Evolutionary conservation across 2,797 vertebrate genomes (phyloP), one percentile per base, ranked within the genome.

Genomic region (Gambelia wislizenii): DNA sequence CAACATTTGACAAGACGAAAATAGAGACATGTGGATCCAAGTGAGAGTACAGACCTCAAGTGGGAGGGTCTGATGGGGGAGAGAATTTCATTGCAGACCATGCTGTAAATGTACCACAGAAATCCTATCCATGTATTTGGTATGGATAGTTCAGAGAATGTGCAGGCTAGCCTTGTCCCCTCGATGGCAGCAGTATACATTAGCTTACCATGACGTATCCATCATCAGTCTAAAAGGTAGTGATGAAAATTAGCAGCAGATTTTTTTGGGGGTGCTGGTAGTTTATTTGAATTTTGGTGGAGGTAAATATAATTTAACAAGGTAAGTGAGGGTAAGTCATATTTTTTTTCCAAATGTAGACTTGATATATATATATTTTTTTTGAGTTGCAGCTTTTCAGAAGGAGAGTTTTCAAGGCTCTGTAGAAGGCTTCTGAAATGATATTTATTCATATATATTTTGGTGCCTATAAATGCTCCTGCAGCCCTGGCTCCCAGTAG

Each of bases 1-100:
- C 69, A 81, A 20, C 25, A 44, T 87, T 87, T 87, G 52, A 5
- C n/a, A 70, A n/a, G 20, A 81, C 44, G 67, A 70, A 80, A 87
- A 79, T 18, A 79, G 27, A 25, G 39, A 70, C n/a, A n/a, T 70
- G 39, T 42, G 39, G 36, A 70, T 27, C 47, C 49, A 4, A 16
- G 18, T 44, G 18, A 1, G 16, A 54, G 16, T n/a, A 3, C 42
- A 67, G 8, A 4, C 33, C 7, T 42, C 44, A 36, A 59, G 18
- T 78, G 49, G 8, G 27, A 54, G 39, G 22, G 20, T 27, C 49
- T 81, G 25, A 70, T 54, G 64, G 70, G 49, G 70, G 69, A 52
- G 33, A 70, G 36, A 22, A 20, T 80, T 49, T 70, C 49, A 81
- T 39, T 20, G n/a, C 20, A 72, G 18, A 44, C 30, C 9, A 56